Base-by-base conservation (phyloP, 1,140 invertebrate species). In the Chironomus striatipennis region DNA sequence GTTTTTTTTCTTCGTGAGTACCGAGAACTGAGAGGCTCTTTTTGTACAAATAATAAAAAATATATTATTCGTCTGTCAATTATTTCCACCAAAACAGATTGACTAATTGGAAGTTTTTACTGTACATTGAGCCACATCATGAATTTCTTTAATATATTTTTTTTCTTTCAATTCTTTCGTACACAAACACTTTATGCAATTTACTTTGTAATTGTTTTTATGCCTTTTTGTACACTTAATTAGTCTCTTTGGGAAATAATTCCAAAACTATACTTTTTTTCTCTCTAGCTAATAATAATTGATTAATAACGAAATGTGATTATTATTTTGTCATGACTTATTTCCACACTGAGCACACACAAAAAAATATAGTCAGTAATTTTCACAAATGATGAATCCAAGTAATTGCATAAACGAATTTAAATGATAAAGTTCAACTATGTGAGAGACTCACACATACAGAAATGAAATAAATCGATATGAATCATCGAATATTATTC, bases 61-160 rank as follows among this genome's bases (percentile, higher is more conserved):
- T 34, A 57, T 57, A n/a, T n/a, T 57, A 12, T 57, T 57, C 47
- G 47, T 57, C 65, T 70, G 65, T 70, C 65, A 70, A 70, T 70
- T 70, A 70, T 70, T 70, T 70, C 65, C 65, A 70, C 65, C 17
- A 70, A 70, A 70, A 57, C 12, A 57, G 47, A 57, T 57, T 57
- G 65, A 70, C 65, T 70, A 70, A 70, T 70, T 70, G 65, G 47
- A 57, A 57, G 47, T 57, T 57, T 57, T 57, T 57, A 57, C 47
- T 57, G 47, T 57, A 57, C 12, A 57, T 57, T 57, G 47, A 57
- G 47, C 47, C 47, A 57, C 47, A 57, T 57, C 47, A 57, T 57
- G 47, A n/a, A 57, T 57, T 15, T 57, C 8, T 47, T 47, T 5
- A 47, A 8, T 47, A 12, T 47, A 12, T 57, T 57, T 57, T 4